Evolutionary conservation across 2,113 vertebrate species (phyloP).

Genomic region (Misgurnus anguillicaudatus): DNA sequence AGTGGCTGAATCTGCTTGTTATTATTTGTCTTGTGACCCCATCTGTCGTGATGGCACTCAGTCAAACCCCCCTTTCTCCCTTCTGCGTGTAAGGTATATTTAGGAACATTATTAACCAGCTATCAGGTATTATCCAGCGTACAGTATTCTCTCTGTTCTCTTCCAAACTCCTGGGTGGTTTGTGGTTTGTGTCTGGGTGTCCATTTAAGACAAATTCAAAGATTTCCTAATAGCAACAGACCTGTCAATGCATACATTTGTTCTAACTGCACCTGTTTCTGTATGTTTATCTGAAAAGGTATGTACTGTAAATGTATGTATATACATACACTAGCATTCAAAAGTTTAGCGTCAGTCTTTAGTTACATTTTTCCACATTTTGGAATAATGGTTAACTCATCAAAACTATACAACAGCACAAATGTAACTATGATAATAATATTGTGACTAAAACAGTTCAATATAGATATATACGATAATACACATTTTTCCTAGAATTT

Average conservation of each 20-base stretch:
- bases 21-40: conserved; percentile 44
- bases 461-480: no score
- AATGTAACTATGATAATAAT: no score
- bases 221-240: background rate
- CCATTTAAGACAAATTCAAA: conserved; percentile 15
- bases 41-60: conserved; percentile 29
- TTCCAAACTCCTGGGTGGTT: conserved; percentile 54
- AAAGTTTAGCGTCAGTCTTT: no score
- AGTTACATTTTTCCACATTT: no score
- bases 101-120: conserved; percentile 46
- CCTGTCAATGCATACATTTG: background rate
- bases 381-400: no score
- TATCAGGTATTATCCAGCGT: conserved; percentile 24
- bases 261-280: background rate
- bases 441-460: no score
- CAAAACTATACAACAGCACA: no score
- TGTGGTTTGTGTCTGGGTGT: conserved; percentile 44
- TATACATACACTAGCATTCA: background rate
- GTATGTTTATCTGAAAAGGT: no score
- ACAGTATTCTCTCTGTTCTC: background rate
- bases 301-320: background rate
- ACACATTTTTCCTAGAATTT: no score
- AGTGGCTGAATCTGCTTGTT: background rate
- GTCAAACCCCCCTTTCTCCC: conserved; percentile 3
- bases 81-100: conserved; percentile 48